Evolutionary conservation across 2,797 vertebrate genomes (phyloP).

Genomic region (Propithecus deckenii): DNA sequence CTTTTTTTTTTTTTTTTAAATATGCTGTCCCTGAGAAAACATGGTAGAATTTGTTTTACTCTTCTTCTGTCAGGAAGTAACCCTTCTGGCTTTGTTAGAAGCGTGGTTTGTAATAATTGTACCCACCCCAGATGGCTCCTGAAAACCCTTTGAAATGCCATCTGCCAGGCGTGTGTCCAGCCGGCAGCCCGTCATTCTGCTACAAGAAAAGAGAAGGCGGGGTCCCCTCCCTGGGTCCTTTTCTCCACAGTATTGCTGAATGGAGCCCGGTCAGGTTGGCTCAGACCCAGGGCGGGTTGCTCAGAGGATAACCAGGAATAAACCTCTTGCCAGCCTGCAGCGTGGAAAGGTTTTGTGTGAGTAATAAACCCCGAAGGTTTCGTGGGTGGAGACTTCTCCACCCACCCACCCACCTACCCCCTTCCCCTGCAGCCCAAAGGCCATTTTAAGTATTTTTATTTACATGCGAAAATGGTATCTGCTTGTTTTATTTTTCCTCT

Average conservation of each 20-base stretch:
- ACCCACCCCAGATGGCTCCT: conserved; percentile 89
- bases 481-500: conserved; percentile 9
- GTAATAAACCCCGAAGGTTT: conserved; percentile 39
- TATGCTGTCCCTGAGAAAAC: conserved; percentile 71
- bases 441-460: not conserved
- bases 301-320: conserved; percentile 69
- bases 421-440: not conserved
- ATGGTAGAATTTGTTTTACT: conserved; percentile 70
- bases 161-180: conserved; percentile 91
- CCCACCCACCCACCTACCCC: not conserved
- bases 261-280: conserved; percentile 71
- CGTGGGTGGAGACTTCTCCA: not conserved
- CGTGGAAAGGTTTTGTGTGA: conserved; percentile 65
- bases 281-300: conserved; percentile 74
- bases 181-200: conserved; percentile 86
- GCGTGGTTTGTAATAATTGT: conserved; percentile 87
- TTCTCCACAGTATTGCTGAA: conserved; percentile 60
- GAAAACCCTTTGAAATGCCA: conserved; percentile 89
- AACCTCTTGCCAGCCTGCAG: conserved; percentile 68
- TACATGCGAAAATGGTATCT: not conserved
- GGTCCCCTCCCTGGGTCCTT: conserved; percentile 70
- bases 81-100: conserved; percentile 88
- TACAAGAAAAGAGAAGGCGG: conserved; percentile 83
- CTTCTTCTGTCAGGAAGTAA: conserved; percentile 78
- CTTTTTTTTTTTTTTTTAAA: conserved; percentile 24